Percentiles rank a stretch among this genome's conserved stretches.
phyloP scores from a whole-genome alignment of 92 coral and sea anemone genomes.

The Hydrozoanthus gracilis region DNA sequence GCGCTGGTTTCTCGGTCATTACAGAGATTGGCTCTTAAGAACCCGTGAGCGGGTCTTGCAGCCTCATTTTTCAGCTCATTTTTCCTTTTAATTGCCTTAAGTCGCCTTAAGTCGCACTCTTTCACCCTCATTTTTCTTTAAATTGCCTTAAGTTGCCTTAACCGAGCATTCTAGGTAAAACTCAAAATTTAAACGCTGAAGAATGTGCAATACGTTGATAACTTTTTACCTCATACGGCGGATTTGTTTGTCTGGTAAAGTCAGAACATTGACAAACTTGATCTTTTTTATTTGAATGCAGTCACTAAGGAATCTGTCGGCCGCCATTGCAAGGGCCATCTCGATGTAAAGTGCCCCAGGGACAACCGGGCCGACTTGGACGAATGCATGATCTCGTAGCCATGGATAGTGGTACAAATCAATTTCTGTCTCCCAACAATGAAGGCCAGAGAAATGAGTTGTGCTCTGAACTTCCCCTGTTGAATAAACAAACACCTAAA shows the following conservation, averaged over 20 bases:
- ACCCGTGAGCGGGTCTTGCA: too few species aligned
- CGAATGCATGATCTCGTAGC: constrained; percentile 81
- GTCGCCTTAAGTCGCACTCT: too few species aligned
- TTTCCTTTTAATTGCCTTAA: too few species aligned
- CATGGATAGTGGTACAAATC: constrained; percentile 71
- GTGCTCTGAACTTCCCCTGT: not conserved
- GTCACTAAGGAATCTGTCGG: constrained; percentile 55
- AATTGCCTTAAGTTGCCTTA: too few species aligned
- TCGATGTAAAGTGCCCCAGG: constrained; percentile 85
- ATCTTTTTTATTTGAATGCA: constrained; percentile 62
- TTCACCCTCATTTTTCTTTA: too few species aligned
- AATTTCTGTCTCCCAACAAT: constrained; percentile 82
- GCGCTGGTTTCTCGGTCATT: too few species aligned
- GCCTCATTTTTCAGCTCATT: too few species aligned
- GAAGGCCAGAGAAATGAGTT: constrained; percentile 40
- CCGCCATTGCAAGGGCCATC: constrained; percentile 84
- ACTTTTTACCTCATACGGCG: not conserved
- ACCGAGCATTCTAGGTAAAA: not conserved
- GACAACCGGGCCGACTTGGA: constrained; percentile 72
- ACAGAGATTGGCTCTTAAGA: too few species aligned
- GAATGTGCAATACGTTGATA: not conserved
- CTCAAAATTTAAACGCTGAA: not conserved
- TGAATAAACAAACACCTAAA: not conserved
- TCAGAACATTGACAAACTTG: constrained; percentile 70
- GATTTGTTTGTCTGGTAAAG: constrained; percentile 68